Evolutionary conservation across 2,797 vertebrate species (phyloP).

Genomic region (Capromys pilorides): DNA sequence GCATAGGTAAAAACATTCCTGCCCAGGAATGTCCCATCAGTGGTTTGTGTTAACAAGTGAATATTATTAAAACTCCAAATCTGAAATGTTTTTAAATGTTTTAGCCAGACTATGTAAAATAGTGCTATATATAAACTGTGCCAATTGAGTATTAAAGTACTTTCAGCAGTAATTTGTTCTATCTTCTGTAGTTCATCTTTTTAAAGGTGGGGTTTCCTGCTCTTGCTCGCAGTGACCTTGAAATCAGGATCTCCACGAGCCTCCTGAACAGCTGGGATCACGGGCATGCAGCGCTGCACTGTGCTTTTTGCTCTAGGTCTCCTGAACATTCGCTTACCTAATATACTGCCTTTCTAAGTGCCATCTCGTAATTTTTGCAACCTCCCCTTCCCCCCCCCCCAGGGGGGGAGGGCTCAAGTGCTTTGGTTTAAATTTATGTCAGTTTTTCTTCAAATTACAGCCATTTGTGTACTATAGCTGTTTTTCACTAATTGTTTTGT

Average conservation of each 20-base stretch:
- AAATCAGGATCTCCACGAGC: not conserved
- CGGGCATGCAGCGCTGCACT: not conserved
- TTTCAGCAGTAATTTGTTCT: conserved; percentile 76
- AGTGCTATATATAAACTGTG: conserved; percentile 71
- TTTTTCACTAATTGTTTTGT: conserved; percentile 34
- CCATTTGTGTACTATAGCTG: not conserved
- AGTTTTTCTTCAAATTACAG: not conserved
- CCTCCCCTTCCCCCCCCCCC: accelerated
- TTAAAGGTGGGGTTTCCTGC: not conserved
- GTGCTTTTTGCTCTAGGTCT: not conserved
- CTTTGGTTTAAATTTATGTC: not conserved
- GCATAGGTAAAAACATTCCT: conserved; percentile 40
- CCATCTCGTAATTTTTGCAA: conserved; percentile 11
- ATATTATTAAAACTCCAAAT: conserved; percentile 56
- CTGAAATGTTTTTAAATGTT: conserved; percentile 66
- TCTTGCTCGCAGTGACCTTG: not conserved
- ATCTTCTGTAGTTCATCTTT: conserved; percentile 37
- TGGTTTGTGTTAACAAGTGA: conserved; percentile 66
- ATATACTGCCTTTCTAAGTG: not conserved
- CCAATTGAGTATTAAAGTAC: conserved; percentile 78
- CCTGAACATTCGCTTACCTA: conserved; percentile 14
- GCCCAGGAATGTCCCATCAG: not conserved
- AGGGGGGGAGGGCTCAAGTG: too few species aligned
- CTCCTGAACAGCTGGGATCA: not conserved
- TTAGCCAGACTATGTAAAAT: conserved; percentile 68